Percentiles rank a stretch among this genome's conserved stretches.
phyloP scores from a whole-genome alignment of 2,888 invertebrate species.

The Brenthis hecate region DNA sequence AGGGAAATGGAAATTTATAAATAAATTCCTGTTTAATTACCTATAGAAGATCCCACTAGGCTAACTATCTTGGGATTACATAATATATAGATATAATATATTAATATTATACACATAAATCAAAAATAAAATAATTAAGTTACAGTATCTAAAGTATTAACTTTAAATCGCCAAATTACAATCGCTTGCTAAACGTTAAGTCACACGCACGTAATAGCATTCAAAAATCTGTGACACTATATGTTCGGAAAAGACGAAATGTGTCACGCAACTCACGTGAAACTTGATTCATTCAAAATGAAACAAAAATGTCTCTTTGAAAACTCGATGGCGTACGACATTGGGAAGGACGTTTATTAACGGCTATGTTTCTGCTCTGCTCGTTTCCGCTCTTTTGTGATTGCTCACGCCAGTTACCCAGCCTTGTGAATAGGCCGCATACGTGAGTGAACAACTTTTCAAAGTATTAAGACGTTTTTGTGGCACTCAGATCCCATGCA shows the following conservation, averaged over 20 bases:
- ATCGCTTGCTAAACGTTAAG: neutral
- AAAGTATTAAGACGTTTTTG: constrained; percentile 60
- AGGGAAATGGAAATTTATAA: too few relatives aligned
- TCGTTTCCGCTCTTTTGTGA: constrained; percentile 69
- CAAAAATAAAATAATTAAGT: too few relatives aligned
- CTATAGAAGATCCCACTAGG: too few relatives aligned
- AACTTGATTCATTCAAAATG: constrained; percentile 42
- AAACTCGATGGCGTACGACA: constrained; percentile 45
- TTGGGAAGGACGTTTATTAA: constrained; percentile 67
- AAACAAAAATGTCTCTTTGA: constrained; percentile 43
- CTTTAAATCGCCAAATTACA: too few relatives aligned
- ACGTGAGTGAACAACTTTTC: constrained; percentile 66
- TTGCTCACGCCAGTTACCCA: constrained; percentile 59
- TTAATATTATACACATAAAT: too few relatives aligned
- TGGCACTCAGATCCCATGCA: constrained; percentile 41
- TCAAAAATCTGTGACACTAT: constrained; percentile 8
- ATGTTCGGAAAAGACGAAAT: constrained; percentile 34
- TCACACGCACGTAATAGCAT: neutral
- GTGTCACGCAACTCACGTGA: constrained; percentile 34
- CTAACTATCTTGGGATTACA: too few relatives aligned
- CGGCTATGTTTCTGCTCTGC: constrained; percentile 65
- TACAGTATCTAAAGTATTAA: too few relatives aligned
- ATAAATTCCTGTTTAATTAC: too few relatives aligned
- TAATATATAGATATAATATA: too few relatives aligned
- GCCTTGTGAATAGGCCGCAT: constrained; percentile 62